A percentile compares a stretch with the other conserved stretches of the same genome.
Evolutionary conservation across 2,113 vertebrate genomes (phyloP).

Genomic region (Ellobius talpinus): DNA sequence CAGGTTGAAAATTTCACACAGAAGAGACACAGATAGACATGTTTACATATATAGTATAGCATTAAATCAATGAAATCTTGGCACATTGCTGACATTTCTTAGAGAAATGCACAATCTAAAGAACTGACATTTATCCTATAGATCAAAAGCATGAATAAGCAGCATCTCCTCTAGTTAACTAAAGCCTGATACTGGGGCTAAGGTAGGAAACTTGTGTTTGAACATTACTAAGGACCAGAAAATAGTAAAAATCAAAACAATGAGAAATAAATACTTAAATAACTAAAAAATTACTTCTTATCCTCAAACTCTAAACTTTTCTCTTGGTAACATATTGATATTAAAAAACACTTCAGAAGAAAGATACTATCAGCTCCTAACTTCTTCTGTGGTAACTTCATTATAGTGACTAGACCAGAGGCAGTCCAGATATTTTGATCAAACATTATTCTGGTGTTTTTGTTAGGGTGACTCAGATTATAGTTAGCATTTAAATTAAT

Average conservation of each 20-base stretch:
- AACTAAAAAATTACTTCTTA: not conserved
- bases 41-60: not conserved
- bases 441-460: not conserved
- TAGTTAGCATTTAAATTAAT: not conserved
- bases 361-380: not conserved
- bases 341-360: not conserved
- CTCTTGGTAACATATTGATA: not conserved
- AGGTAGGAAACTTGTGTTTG: not conserved
- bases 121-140: not conserved
- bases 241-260: not conserved
- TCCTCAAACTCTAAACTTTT: not conserved
- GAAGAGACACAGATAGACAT: not conserved
- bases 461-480: not conserved
- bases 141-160: not conserved
- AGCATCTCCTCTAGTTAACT: not conserved
- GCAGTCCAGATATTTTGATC: not conserved
- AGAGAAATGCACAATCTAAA: not conserved
- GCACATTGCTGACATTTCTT: constrained; percentile 12
- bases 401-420: not conserved
- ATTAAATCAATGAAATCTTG: not conserved
- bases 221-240: not conserved
- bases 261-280: constrained; percentile 14
- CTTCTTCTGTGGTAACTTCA: not conserved
- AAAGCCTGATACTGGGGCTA: too few relatives aligned
- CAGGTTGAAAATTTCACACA: constrained; percentile 20